phyloP scores from a whole-genome alignment of 2,797 vertebrate species.

The Mormyrus hasselquistii region DNA sequence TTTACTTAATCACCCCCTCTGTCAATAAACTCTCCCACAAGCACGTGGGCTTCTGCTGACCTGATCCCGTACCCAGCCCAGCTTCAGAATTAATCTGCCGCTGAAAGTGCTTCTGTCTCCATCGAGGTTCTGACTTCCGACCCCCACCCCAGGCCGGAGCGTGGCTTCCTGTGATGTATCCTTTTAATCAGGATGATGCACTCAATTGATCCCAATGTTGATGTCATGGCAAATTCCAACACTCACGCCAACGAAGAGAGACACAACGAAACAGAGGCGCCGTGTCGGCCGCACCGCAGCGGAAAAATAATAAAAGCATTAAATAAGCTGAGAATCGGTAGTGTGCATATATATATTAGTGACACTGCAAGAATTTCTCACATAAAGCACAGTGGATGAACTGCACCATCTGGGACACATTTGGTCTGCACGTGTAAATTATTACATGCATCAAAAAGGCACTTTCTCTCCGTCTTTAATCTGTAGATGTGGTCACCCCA shows the following conservation, averaged over 20 bases:
- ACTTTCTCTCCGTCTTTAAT: slow-evolving; percentile 53
- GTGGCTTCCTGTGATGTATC: not conserved
- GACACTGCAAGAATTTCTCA: slow-evolving; percentile 48
- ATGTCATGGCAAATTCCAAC: slow-evolving; percentile 43
- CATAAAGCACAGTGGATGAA: slow-evolving; percentile 52
- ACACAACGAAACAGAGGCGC: not conserved
- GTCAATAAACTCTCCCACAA: slow-evolving; percentile 11
- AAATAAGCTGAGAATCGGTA: slow-evolving; percentile 38
- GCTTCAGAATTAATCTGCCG: slow-evolving; percentile 19
- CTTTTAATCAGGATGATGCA: not conserved
- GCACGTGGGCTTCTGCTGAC: not conserved
- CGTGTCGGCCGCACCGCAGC: not conserved
- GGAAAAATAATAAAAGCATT: slow-evolving; percentile 34
- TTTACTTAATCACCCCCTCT: slow-evolving; percentile 18
- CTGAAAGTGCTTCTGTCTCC: slow-evolving; percentile 18
- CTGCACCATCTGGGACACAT: slow-evolving; percentile 60
- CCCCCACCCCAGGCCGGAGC: not conserved
- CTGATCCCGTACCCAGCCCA: slow-evolving; percentile 4
- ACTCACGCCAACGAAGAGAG: slow-evolving; percentile 42
- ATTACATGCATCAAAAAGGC: slow-evolving; percentile 58
- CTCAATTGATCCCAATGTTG: slow-evolving; percentile 27
- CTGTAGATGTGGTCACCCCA: slow-evolving; percentile 48
- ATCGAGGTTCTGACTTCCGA: slow-evolving; percentile 8
- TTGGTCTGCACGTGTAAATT: slow-evolving; percentile 56
- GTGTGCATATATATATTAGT: slow-evolving; percentile 38